These are phyloP conservation scores for Acomys russatus DNA, from an alignment of 2,797 vertebrate genomes.

Conservation along the genomic window DNA sequence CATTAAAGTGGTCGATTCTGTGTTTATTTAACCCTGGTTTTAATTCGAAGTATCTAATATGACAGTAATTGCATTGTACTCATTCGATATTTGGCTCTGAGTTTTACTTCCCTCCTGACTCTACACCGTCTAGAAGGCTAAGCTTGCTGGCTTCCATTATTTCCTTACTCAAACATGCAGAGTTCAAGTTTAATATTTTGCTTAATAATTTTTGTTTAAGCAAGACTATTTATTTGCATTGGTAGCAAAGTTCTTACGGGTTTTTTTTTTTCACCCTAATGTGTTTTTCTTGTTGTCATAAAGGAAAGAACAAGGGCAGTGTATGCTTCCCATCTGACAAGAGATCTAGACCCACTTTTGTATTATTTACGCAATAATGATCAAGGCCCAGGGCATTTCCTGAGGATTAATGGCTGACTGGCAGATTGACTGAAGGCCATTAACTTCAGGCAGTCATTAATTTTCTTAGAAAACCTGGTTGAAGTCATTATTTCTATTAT, in stretches of 20 bases:
- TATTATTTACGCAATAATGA: constrained; percentile 80
- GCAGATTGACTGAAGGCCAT: constrained; percentile 79
- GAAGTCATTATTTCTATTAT: constrained; percentile 81
- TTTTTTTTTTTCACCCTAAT: neutral
- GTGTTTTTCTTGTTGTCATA: constrained; percentile 68
- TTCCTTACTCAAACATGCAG: constrained; percentile 67
- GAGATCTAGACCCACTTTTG: constrained; percentile 74
- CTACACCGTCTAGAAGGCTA: constrained; percentile 21
- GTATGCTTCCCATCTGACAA: constrained; percentile 71
- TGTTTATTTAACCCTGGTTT: constrained; percentile 74
- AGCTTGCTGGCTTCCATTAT: constrained; percentile 35
- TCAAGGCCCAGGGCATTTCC: constrained; percentile 80
- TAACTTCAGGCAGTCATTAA: constrained; percentile 79
- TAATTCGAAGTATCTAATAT: constrained; percentile 78
- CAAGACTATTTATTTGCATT: constrained; percentile 69
- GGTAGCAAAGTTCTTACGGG: constrained; percentile 35
- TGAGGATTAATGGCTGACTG: constrained; percentile 76
- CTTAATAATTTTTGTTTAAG: constrained; percentile 77
- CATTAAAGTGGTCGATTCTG: constrained; percentile 9
- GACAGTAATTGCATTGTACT: constrained; percentile 69
- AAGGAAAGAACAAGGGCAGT: constrained; percentile 65
- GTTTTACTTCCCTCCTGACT: neutral
- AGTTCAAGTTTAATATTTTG: constrained; percentile 73
- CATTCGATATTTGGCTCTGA: constrained; percentile 35
- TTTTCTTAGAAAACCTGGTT: constrained; percentile 79